A percentile compares a stretch with the other conserved stretches of the same genome.
phyloP scores from a whole-genome alignment of 2,113 vertebrate genomes.

The Tachysurus fulvidraco region DNA sequence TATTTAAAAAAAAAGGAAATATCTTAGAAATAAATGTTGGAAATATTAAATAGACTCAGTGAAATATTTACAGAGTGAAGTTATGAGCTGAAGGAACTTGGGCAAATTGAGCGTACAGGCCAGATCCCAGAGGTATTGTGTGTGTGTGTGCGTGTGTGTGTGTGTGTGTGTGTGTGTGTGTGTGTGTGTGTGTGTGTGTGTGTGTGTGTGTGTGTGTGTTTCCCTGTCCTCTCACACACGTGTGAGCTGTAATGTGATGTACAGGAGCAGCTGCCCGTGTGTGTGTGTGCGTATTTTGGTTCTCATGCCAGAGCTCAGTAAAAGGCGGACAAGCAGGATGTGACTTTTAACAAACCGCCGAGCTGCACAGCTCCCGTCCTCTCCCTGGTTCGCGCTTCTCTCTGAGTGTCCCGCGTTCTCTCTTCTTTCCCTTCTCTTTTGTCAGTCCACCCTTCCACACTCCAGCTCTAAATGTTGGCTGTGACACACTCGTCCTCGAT shows the following conservation, averaged over 20 bases:
- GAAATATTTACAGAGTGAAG: constrained; percentile 16
- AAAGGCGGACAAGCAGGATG: not conserved
- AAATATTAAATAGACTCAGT: not conserved
- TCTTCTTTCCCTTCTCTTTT: not conserved
- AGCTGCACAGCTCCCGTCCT: constrained; percentile 19
- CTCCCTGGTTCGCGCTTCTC: not conserved
- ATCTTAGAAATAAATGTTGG: not conserved
- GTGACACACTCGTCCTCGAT: constrained; percentile 59
- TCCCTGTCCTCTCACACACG: constrained; percentile 8
- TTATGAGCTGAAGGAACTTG: constrained; percentile 3
- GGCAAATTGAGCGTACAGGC: constrained; percentile 39
- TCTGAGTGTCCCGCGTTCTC: constrained; percentile 17
- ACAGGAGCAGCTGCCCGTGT: constrained; percentile 34
- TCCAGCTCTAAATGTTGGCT: constrained; percentile 35
- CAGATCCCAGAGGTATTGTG: constrained; percentile 19
- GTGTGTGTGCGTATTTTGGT: constrained; percentile 35
- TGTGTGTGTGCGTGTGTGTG: not conserved
- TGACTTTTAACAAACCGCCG: constrained; percentile 40
- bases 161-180: not conserved
- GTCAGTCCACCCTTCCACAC: constrained; percentile 16
- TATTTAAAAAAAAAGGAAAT: not conserved
- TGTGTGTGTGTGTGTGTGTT: too few relatives aligned
- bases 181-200: not conserved
- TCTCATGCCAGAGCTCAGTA: constrained; percentile 38
- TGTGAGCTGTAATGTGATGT: constrained; percentile 50